Percentiles rank a stretch among this genome's conserved stretches.
These are phyloP conservation scores for Hyles euphorbiae DNA, from an alignment of 1,140 invertebrate species.

Conservation along the genomic window DNA sequence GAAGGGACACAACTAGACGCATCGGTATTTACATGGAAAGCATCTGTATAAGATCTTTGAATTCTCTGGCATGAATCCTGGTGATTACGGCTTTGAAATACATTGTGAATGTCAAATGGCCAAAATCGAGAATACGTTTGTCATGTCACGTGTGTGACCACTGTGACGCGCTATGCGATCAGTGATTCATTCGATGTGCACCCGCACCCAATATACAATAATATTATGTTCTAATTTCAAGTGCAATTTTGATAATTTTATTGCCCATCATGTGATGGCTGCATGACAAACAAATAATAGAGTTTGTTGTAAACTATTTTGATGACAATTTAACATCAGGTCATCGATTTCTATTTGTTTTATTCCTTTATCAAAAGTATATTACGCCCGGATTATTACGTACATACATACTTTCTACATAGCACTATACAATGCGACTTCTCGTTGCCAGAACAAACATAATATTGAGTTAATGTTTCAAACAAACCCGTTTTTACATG, in stretches of 20 bases:
- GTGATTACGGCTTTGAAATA: conserved; percentile 40
- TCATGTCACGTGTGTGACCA: conserved; percentile 33
- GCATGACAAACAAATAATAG: too few relatives aligned
- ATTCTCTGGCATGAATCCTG: conserved; percentile 63
- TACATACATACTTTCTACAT: too few relatives aligned
- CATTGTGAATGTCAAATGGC: conserved; percentile 39
- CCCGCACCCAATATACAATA: background rate
- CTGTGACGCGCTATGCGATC: conserved; percentile 14
- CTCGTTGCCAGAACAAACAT: too few relatives aligned
- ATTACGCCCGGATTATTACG: too few relatives aligned
- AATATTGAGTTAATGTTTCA: too few relatives aligned
- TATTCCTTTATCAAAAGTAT: too few relatives aligned
- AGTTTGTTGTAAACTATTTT: too few relatives aligned
- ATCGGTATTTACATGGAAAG: conserved; percentile 48
- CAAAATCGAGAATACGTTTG: conserved; percentile 53
- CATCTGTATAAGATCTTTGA: conserved; percentile 49
- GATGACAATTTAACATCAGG: too few relatives aligned
- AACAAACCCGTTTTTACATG: too few relatives aligned
- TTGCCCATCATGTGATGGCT: background rate
- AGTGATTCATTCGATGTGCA: conserved; percentile 30
- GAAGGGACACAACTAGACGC: conserved; percentile 45
- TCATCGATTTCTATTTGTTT: too few relatives aligned
- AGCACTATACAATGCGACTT: too few relatives aligned
- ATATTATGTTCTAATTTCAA: conserved; percentile 3
- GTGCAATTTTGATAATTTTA: conserved; percentile 1